These are phyloP conservation scores for Glossosoma conforme DNA, from an alignment of 1,140 invertebrate species.

Conservation along the genomic window DNA sequence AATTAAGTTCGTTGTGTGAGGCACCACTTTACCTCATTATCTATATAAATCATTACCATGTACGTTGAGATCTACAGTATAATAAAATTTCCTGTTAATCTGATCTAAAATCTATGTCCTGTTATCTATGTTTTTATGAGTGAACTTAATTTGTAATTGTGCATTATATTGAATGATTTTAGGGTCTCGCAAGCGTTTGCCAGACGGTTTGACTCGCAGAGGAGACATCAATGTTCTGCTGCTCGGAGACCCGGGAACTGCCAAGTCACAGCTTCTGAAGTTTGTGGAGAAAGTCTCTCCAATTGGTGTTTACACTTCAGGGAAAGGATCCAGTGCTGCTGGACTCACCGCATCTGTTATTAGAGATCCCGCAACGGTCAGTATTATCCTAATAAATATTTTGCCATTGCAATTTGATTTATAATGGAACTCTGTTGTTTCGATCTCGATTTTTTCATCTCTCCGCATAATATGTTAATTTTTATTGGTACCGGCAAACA, in stretches of 20 bases:
- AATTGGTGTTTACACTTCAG: conserved; percentile 96
- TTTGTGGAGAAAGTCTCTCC: conserved; percentile 96
- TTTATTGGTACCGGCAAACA: too few relatives aligned
- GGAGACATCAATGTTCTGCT: conserved; percentile 97
- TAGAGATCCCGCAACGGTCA: conserved; percentile 86
- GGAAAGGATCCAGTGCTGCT: conserved; percentile 98
- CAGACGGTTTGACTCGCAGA: conserved; percentile 90
- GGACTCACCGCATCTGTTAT: conserved; percentile 97
- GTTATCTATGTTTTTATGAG: too few relatives aligned
- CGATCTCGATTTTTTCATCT: too few relatives aligned
- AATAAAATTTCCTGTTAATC: too few relatives aligned
- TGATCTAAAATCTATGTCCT: too few relatives aligned
- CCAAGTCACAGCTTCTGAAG: conserved; percentile 96
- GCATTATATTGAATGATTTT: conserved; percentile 26
- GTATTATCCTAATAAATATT: conserved; percentile 31
- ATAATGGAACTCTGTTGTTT: conserved; percentile 3
- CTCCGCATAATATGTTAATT: too few relatives aligned
- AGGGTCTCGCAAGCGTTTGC: conserved; percentile 80
- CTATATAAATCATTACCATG: too few relatives aligned
- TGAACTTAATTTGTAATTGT: too few relatives aligned
- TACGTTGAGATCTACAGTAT: too few relatives aligned
- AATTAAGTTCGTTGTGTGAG: too few relatives aligned
- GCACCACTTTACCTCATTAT: too few relatives aligned
- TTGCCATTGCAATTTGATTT: background rate
- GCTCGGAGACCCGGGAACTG: conserved; percentile 97